These are phyloP conservation scores for Linepithema humile DNA, from an alignment of 1,140 invertebrate species.

Conservation along the genomic window DNA sequence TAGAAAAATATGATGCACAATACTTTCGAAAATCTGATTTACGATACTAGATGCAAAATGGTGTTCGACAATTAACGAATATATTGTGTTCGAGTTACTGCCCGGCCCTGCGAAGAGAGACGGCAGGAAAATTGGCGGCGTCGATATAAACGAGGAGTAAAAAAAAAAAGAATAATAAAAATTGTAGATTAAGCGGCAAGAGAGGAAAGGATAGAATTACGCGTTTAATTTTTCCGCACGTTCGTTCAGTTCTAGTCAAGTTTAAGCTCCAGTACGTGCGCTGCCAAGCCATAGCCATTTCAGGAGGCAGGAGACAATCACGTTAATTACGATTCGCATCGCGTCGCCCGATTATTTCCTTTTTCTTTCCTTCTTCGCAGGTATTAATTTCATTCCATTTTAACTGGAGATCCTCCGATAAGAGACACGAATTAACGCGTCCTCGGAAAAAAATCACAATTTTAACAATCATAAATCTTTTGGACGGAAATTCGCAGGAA, in stretches of 20 bases:
- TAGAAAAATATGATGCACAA: background rate
- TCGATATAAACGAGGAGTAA: constrained; percentile 54
- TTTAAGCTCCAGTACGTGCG: constrained; percentile 71
- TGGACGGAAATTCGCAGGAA: too few species aligned
- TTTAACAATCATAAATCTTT: background rate
- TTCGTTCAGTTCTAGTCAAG: constrained; percentile 77
- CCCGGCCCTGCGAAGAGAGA: constrained; percentile 18
- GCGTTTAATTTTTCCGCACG: constrained; percentile 59
- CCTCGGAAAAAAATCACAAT: background rate
- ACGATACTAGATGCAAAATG: background rate
- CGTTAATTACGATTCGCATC: constrained; percentile 62
- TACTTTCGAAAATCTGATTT: background rate
- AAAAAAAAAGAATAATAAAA: constrained; percentile 31
- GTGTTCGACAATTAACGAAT: background rate
- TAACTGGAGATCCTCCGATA: background rate
- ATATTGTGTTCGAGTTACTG: background rate
- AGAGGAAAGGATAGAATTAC: constrained; percentile 47
- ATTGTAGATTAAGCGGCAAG: constrained; percentile 21
- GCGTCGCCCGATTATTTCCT: constrained; percentile 52
- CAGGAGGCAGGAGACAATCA: constrained; percentile 72
- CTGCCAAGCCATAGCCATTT: constrained; percentile 68
- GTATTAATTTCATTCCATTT: constrained; percentile 68
- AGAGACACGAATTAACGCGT: background rate
- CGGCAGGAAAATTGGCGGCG: constrained; percentile 26
- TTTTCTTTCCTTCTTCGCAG: constrained; percentile 30